phyloP scores from a whole-genome alignment of 35 echinoderm and acorn worm genomes.

The Ophioderma brevispina region DNA sequence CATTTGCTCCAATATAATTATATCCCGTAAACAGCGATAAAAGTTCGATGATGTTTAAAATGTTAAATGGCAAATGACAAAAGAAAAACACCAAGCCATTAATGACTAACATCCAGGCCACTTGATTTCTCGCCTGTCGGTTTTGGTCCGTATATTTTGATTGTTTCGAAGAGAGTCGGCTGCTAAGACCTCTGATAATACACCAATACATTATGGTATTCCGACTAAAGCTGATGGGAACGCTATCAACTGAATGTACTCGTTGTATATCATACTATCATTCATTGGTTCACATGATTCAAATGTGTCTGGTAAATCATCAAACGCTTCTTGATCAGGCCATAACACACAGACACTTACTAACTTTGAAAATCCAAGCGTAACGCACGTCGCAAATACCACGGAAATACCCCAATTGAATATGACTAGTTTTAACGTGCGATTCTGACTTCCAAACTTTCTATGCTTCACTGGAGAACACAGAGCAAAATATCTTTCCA shows the following conservation, averaged over 20 bases:
- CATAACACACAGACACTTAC: neutral
- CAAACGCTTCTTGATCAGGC: neutral
- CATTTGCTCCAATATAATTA: neutral
- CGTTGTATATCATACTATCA: neutral
- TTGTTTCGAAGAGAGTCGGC: neutral
- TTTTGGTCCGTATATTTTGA: neutral
- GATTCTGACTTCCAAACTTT: neutral
- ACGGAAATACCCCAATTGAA: neutral
- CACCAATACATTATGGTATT: neutral
- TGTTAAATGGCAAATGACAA: neutral
- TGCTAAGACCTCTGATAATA: neutral
- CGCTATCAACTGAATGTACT: neutral
- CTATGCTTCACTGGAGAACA: too few relatives aligned
- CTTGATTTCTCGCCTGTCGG: neutral
- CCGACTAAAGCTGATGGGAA: neutral
- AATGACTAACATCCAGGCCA: neutral
- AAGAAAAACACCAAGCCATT: neutral
- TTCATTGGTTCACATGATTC: neutral
- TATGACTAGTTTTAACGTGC: neutral
- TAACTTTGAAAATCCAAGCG: neutral
- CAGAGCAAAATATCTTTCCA: slow-evolving; percentile 1
- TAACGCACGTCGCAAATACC: neutral
- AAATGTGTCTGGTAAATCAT: neutral
- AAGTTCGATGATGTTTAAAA: neutral
- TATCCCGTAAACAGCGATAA: neutral